Conservation (phyloP, 2,888 invertebrate genomes). For the Drosophila acutilabella region DNA sequence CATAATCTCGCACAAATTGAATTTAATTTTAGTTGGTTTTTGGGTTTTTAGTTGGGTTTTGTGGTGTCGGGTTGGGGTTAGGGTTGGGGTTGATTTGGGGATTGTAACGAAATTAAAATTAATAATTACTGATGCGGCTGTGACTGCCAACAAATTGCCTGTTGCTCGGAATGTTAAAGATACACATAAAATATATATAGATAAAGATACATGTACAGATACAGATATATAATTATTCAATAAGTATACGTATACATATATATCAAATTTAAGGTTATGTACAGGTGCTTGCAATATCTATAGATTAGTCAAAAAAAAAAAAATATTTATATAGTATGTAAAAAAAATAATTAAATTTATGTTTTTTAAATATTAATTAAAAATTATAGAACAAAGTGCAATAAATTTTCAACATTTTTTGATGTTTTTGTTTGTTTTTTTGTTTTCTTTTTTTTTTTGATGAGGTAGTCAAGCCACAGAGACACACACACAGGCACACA, state of each 20-base stretch:
- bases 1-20: constrained; percentile 45
- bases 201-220: constrained; percentile 45
- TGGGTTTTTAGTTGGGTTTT: too few relatives aligned
- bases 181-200: constrained; percentile 54
- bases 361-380: constrained; percentile 30
- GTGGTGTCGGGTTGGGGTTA: background rate
- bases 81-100: background rate
- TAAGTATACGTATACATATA: constrained; percentile 18
- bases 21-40: constrained; percentile 13
- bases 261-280: constrained; percentile 65
- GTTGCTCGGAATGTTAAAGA: constrained; percentile 75
- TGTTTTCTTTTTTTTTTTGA: constrained; percentile 18
- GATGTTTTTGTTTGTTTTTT: background rate
- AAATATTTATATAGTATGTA: constrained; percentile 22
- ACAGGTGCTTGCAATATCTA: constrained; percentile 52
- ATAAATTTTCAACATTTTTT: constrained; percentile 34
- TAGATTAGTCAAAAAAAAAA: constrained; percentile 31
- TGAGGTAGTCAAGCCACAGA: constrained; percentile 78
- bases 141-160: constrained; percentile 71
- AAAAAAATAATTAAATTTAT: constrained; percentile 34
- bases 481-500: constrained; percentile 21
- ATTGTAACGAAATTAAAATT: constrained; percentile 73
- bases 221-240: constrained; percentile 27
- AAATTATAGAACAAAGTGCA: constrained; percentile 52
- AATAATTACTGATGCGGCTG: constrained; percentile 83